These are phyloP conservation scores for Drosophila pallidifrons DNA, from an alignment of 1,140 invertebrate species.

Conservation along the genomic window DNA sequence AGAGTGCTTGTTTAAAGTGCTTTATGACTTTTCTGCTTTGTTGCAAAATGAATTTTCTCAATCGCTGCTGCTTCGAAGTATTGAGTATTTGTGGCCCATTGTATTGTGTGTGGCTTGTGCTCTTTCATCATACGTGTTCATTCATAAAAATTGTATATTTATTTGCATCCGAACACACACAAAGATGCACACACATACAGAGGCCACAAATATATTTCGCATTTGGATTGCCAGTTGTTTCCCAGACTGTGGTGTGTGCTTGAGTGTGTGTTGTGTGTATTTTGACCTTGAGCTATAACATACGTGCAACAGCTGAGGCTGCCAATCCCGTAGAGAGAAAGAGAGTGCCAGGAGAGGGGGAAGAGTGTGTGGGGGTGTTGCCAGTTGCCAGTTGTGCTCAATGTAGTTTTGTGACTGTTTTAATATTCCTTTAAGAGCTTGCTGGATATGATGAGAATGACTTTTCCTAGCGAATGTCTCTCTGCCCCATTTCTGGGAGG, in stretches of 20 bases:
- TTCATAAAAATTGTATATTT: slow-evolving; percentile 83
- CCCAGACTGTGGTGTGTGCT: slow-evolving; percentile 5
- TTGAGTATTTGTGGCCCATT: slow-evolving; percentile 41
- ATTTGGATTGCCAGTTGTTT: slow-evolving; percentile 23
- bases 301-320: slow-evolving; percentile 55
- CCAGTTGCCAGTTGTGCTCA: neutral
- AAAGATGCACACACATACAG: slow-evolving; percentile 3
- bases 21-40: neutral
- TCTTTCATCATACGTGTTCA: slow-evolving; percentile 83
- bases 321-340: neutral
- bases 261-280: slow-evolving; percentile 25
- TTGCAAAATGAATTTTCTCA: neutral
- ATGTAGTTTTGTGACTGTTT: slow-evolving; percentile 57
- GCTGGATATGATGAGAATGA: slow-evolving; percentile 1
- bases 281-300: slow-evolving; percentile 75
- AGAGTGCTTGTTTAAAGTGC: neutral
- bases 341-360: neutral
- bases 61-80: neutral
- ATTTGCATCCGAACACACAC: slow-evolving; percentile 72
- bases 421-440: slow-evolving; percentile 74
- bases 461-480: neutral
- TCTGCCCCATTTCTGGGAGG: neutral
- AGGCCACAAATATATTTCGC: slow-evolving; percentile 23
- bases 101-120: slow-evolving; percentile 41
- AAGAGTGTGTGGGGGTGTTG: neutral